Base-by-base conservation (phyloP, 2,888 invertebrate genomes). In the Syrista parreyssii region DNA sequence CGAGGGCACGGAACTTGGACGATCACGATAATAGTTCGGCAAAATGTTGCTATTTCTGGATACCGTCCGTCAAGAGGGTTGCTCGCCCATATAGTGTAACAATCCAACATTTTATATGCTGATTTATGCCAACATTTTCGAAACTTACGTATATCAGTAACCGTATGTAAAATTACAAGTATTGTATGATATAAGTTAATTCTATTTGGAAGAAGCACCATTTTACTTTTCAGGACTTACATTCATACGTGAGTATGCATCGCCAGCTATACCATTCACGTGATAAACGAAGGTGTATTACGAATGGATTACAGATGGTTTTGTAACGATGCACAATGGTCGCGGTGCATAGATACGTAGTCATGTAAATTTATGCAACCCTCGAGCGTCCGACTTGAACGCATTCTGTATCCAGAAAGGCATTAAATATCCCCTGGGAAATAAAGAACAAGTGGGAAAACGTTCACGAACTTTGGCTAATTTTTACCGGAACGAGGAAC, bases 1-100 rank as follows among this genome's bases (percentile, higher is more conserved):
- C 81, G 82, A 84, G 84, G 55, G 84, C 82, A 81, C 84, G 79
- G 87, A 88, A 86, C 84, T 88, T 86, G 82, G 83, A 78, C 85
- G 84, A 85, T 86, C 82, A 82, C 82, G 86, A 87, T 87, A 87
- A 87, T 84, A 86, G 81, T 84, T 82, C 74, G 71, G 75, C 68
- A 79, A 79, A 79, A 79, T 82, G 71, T 71, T 71, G 32, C 32
- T 71, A 23, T 71, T 71, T 33, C 32, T 32, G 71, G 71, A 31
- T 33, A 33, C 32, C 23, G 12, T 32, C 71, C 31, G 33, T 32
- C 32, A 71, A 31, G 71, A 71, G 71, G 71, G 71, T 71, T 31
- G 23, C 31, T 32, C 15, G 12, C 31, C 15, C 12, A 31, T 32
- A 32, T 30, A 11, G 15, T 15, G 23, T 9, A 55, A 15, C 23